phyloP scores from a whole-genome alignment of 1,140 invertebrate species.

The Drosophila nigrodunni region DNA sequence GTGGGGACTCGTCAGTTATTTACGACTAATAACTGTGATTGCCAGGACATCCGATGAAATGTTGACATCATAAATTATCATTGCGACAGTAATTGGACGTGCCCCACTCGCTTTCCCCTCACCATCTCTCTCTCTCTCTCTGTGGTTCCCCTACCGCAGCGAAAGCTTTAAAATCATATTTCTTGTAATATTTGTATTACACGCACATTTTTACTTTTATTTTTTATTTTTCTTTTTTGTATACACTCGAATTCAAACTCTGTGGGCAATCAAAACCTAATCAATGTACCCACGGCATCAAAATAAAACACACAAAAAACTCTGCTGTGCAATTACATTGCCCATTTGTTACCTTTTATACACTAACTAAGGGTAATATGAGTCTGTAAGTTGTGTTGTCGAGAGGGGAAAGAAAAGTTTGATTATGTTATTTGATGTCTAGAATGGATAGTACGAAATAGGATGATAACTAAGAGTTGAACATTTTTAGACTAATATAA shows the following conservation, averaged over 20 bases:
- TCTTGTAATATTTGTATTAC: conserved; percentile 17
- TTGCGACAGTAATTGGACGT: conserved; percentile 48
- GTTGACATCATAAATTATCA: conserved; percentile 64
- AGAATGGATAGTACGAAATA: too few relatives aligned
- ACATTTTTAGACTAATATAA: too few relatives aligned
- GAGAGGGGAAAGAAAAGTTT: too few relatives aligned
- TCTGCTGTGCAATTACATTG: conserved; percentile 27
- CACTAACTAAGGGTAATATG: not conserved
- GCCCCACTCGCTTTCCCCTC: too few relatives aligned
- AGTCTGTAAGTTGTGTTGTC: too few relatives aligned
- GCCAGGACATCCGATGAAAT: conserved; percentile 36
- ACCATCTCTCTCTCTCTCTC: too few relatives aligned
- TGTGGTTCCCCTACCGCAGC: not conserved
- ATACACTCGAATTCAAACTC: not conserved
- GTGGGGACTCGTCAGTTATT: conserved; percentile 27
- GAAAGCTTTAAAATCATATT: conserved; percentile 33
- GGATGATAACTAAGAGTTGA: too few relatives aligned
- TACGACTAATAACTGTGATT: conserved; percentile 63
- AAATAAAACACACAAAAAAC: conserved; percentile 1
- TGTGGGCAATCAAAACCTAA: conserved; percentile 42
- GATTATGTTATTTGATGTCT: too few relatives aligned
- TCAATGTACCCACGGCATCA: conserved; percentile 32
- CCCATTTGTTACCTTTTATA: conserved; percentile 4
- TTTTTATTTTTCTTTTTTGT: too few relatives aligned
- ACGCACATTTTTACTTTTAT: conserved; percentile 5